A percentile compares a stretch with the other conserved stretches of the same genome.
These are phyloP conservation scores for Tachysurus vachellii DNA, from an alignment of 2,113 vertebrate species.

Conservation along the genomic window DNA sequence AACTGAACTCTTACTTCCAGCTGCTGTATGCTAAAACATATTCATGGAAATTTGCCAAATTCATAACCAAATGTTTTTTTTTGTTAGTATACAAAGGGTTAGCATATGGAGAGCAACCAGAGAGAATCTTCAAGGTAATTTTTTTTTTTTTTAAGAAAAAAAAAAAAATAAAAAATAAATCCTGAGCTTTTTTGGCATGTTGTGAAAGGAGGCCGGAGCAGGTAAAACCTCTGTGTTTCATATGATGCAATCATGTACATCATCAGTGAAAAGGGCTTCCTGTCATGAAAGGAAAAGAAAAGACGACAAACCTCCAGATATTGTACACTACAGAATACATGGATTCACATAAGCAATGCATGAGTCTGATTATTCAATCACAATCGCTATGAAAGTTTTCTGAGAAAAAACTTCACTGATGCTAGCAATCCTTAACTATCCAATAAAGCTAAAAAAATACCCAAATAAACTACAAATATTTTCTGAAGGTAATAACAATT, in stretches of 20 bases:
- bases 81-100: constrained; percentile 21
- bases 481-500: neutral
- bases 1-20: neutral
- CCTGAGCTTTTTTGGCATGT: constrained; percentile 1
- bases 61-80: constrained; percentile 45
- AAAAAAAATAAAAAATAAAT: constrained; percentile 17
- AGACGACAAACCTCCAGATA: neutral
- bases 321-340: neutral
- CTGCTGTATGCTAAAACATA: constrained; percentile 10
- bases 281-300: neutral
- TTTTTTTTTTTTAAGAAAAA: neutral
- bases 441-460: too few relatives aligned
- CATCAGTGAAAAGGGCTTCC: constrained; percentile 25
- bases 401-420: neutral
- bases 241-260: constrained; percentile 43
- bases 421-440: neutral
- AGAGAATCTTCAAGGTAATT: constrained; percentile 10
- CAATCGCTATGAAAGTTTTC: neutral
- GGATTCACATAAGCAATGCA: neutral
- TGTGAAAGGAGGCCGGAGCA: constrained; percentile 2
- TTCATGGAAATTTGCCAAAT: constrained; percentile 34
- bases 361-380: neutral
- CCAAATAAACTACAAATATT: neutral
- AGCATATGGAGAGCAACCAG: constrained; percentile 40
- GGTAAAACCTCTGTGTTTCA: constrained; percentile 20